Evolutionary conservation across 2,888 invertebrate genomes (phyloP), one percentile per base, ranked within the genome.

Genomic region (Calliopum simillimum): DNA sequence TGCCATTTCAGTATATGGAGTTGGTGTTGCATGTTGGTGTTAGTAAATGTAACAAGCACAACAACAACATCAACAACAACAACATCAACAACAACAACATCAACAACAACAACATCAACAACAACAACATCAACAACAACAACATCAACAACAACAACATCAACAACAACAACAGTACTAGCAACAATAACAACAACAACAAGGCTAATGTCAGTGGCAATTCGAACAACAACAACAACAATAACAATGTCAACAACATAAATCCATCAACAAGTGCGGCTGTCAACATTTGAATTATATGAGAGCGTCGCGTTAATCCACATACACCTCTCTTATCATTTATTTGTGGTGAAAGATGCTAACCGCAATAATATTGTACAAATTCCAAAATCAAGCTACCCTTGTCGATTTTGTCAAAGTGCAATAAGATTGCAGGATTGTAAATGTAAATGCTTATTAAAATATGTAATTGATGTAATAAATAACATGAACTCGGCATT

Each of bases 1-100:
- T 95, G 76, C 94, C 95, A 70, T 94, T 93, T 86, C 94, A 94
- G 85, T 94, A 91, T 84, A 89, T 94, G 88, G 94, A 94, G 85
- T 88, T 95, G 74, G 80, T 83, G 76, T 81, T 78, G 77, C 41
- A 56, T 33, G 19, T 16, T 43, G 46, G 14, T 25, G 62, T 41
- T 16, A 46, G 14, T 46, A 70, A 21, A 56, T 49, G 71, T 58
- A n/a, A 69, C 66, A 56, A 44, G 72, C 21, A 53, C 71, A 62
- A 64, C 62, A 53, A 8, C 71, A n/a, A 49, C 58, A 59, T 16
- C 53, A 55, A 23, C 21, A 76, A 68, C 64, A 71, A 25, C 51
- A 23, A 44, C 16, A 23, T 12, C 44, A 46, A 25, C 14, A n/a
- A n/a, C n/a, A 68, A 65, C 47, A 44, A 25, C 63, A 25, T 23